A percentile compares a stretch with the other conserved stretches of the same genome.
Conservation (phyloP, 1,140 invertebrate genomes). For the Drosophila sp. region DNA sequence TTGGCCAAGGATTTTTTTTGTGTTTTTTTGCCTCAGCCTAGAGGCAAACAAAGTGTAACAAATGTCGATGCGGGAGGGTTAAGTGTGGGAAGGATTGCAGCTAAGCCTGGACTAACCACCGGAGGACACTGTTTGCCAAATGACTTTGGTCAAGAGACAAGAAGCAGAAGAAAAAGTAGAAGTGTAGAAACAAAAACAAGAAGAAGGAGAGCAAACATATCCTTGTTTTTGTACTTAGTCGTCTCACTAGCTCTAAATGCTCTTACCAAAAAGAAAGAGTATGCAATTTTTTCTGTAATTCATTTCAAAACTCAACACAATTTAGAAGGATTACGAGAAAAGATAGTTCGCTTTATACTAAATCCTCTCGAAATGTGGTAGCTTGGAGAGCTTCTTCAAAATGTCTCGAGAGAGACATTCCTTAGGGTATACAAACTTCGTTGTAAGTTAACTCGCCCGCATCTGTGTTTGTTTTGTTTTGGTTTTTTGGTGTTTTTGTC, state of each 20-base stretch:
- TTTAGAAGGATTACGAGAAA: no score
- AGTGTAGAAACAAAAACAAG: not conserved
- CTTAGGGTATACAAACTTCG: not conserved
- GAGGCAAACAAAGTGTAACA: constrained; percentile 80
- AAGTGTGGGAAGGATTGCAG: not conserved
- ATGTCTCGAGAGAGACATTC: no score
- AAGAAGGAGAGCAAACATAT: not conserved
- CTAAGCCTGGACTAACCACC: not conserved
- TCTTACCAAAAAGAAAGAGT: no score
- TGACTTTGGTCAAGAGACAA: constrained; percentile 3
- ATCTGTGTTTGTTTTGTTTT: constrained; percentile 12
- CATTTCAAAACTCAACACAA: no score
- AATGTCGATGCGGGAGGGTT: constrained; percentile 58
- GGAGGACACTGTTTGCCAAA: constrained; percentile 11
- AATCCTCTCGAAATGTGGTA: no score
- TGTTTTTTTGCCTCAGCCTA: constrained; percentile 39
- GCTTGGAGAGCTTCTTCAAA: no score
- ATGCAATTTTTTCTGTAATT: no score
- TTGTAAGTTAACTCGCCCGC: not conserved
- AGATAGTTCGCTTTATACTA: no score
- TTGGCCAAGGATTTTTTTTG: not conserved
- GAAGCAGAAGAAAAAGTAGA: not conserved
- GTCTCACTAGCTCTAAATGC: not conserved
- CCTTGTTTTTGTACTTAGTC: not conserved
- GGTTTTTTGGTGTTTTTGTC: not conserved